A percentile compares a stretch with the other conserved stretches of the same genome.
Conservation (phyloP, 2,113 vertebrate genomes). For the Dasyprocta punctata region DNA sequence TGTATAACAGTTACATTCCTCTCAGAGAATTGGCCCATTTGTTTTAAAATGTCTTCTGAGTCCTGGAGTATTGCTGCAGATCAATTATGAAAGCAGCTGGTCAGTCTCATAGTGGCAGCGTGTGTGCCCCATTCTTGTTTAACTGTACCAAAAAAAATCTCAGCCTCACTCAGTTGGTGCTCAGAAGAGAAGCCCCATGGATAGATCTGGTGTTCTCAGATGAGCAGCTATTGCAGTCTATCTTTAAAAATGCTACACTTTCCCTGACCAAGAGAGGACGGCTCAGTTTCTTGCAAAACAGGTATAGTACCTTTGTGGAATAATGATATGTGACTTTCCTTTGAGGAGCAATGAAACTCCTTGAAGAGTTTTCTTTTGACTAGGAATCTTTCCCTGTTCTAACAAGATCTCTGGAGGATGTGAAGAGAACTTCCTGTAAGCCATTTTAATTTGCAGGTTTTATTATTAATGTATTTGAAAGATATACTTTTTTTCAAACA, state of each 20-base stretch:
- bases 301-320: background rate
- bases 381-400: background rate
- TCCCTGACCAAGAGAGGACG: background rate
- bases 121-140: background rate
- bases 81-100: background rate
- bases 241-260: background rate
- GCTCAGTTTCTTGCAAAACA: background rate
- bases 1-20: background rate
- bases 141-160: background rate
- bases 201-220: background rate
- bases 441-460: slow-evolving; percentile 3
- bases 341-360: background rate
- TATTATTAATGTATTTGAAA: slow-evolving; percentile 36
- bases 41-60: background rate
- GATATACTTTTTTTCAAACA: background rate
- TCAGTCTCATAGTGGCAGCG: background rate
- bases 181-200: background rate
- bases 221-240: background rate
- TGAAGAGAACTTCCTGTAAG: background rate
- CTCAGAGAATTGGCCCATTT: background rate
- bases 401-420: background rate
- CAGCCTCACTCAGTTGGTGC: background rate
- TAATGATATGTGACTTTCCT: background rate
- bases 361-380: background rate
- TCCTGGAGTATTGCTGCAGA: background rate